These are phyloP conservation scores for Dendrophyllia cribrosa DNA, from an alignment of 64 coral and sea anemone species.

Conservation along the genomic window DNA sequence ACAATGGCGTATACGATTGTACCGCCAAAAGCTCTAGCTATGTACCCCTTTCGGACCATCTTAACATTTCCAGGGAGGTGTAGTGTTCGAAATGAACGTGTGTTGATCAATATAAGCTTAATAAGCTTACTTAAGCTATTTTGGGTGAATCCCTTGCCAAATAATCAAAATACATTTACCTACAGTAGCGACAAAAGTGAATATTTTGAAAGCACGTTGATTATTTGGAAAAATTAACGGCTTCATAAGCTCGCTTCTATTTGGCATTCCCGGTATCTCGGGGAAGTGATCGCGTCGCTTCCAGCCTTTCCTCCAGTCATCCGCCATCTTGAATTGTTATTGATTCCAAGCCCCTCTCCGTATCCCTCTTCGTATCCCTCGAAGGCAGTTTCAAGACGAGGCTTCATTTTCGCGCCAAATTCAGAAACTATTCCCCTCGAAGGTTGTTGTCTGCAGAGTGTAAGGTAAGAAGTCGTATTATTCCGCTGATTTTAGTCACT, in stretches of 20 bases:
- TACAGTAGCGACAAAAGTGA: slow-evolving; percentile 67
- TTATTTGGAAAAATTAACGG: slow-evolving; percentile 92
- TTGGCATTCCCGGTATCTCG: slow-evolving; percentile 71
- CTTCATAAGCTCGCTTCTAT: slow-evolving; percentile 74
- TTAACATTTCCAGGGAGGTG: too few relatives aligned
- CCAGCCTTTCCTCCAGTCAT: not conserved
- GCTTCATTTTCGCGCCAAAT: slow-evolving; percentile 27
- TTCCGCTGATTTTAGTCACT: not conserved
- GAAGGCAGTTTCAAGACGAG: slow-evolving; percentile 3
- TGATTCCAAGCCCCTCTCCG: not conserved
- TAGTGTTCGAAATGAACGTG: too few relatives aligned
- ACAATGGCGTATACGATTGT: too few relatives aligned
- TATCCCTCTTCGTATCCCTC: too few relatives aligned
- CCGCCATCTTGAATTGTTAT: slow-evolving; percentile 10
- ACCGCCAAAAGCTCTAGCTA: too few relatives aligned
- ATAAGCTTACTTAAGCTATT: too few relatives aligned
- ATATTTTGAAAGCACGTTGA: slow-evolving; percentile 85
- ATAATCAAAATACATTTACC: slow-evolving; percentile 26
- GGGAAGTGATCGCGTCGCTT: slow-evolving; percentile 32
- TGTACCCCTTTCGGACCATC: too few relatives aligned
- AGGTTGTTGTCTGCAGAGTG: not conserved
- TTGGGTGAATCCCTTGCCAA: not conserved
- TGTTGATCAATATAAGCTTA: not conserved
- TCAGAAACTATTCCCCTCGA: not conserved
- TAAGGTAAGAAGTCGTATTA: not conserved